Base-by-base conservation (phyloP, 2,113 vertebrate species). In the Onychostoma macrolepis region DNA sequence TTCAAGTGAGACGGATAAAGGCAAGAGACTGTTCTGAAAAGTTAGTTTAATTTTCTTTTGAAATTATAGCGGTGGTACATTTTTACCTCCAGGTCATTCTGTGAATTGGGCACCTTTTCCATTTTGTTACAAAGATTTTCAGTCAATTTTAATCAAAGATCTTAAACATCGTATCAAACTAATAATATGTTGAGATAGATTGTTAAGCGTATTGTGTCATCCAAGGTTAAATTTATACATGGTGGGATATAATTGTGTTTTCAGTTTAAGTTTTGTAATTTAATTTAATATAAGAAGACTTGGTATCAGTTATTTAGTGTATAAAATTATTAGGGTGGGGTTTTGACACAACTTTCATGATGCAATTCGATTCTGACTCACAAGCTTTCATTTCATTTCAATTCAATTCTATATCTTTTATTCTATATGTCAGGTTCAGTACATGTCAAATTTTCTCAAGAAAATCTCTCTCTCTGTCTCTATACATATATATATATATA, bases 11-110 rank as follows among this genome's bases (percentile, higher is more conserved):
- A 50, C 21, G 0, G 11, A 69, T 36, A 72, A 56, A 74, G 67
- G 43, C 26, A 84, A 72, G 11, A 72, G 53, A 77, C 9, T 45
- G 43, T 77, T 50, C 26, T 48, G 26, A 30, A 28, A 82, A 83
- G 45, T 36, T 28, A 19, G 65, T 33, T 84, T 36, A 7, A 53
- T 71, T 83, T 83, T 36, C 21, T 80, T 56, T 56, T 61, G 53
- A 80, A 61, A 61, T 80, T 13, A 15, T 58, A 61, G 19, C 6
- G 17, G 24, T 17, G n/a, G 13, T 30, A 30, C 41, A 77, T 50
- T 19, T 50, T 77, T 77, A n/a, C 75, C 75, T 50, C 26, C 1
- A 26, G 43, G 6, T 50, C 26, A 50, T 45, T 28, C 7, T 77
- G 13, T 30, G 26, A 50, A 50, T 50, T 36, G 7, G 7, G 17